Evolutionary conservation across 2,113 vertebrate genomes (phyloP), one percentile per base, ranked within the genome.

Genomic region (Nothoprocta perdicaria): DNA sequence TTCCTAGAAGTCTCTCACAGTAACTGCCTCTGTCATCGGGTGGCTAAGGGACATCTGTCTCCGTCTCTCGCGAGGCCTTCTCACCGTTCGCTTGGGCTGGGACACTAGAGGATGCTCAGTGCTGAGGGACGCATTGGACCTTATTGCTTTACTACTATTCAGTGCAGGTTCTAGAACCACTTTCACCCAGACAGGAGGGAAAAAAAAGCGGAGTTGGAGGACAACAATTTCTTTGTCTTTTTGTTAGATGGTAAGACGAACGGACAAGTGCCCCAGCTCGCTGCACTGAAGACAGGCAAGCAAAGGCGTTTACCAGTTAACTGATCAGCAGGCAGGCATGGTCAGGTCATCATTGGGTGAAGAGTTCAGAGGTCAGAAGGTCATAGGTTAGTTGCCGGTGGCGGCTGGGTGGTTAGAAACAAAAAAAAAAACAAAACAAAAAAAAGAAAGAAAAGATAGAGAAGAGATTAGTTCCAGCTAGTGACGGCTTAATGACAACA

Each of bases 321-420:
- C 98, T 98, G 98, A 98, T 99, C 98, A 99, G 98, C 98, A 98
- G 98, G 99, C 98, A 98, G 98, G 98, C 98, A 99, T 99, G 99
- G 98, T 98, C 98, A 99, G 99, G 98, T 99, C 99, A 98, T 99
- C 99, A 99, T 99, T 99, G 99, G 99, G 98, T 99, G 98, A 98
- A 98, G 98, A 98, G 98, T 98, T 98, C 98, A 99, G 99, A 99
- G 99, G 98, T 99, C 99, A 99, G 98, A 99, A 99, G 99, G 98
- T 99, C 99, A 99, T 99, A 98, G 99, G 99, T 99, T 99, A 99
- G 99, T 99, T 99, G 99, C 99, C 98, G 97, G 99, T 99, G 99
- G 99, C 98, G 98, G 99, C 99, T 99, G 99, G 98, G 98, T 98
- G 98, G 99, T 99, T 99, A 99, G 98, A 98, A 98, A 98, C 97